Evolutionary conservation across 2,113 vertebrate species (phyloP), one percentile per base, ranked within the genome.

Genomic region (Mandrillus leucophaeus): DNA sequence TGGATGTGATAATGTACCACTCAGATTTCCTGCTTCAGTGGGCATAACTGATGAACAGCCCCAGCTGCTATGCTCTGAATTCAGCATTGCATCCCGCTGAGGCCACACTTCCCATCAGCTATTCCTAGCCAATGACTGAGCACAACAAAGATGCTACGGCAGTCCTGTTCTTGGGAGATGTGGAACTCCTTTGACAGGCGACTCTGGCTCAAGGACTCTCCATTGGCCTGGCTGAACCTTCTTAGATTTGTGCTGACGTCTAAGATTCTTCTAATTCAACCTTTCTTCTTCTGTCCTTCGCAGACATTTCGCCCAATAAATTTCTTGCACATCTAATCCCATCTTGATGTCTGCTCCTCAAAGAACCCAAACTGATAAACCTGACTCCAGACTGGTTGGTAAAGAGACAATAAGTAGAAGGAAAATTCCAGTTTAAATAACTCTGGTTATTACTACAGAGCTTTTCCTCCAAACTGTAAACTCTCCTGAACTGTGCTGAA

Each of bases 221-320:
- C 13, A 17, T 20, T 18, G 25, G 61, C 59, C 32, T 40, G 13
- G 38, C 2, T 32, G 75, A 52, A 72, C 27, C 48, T 81, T 27
- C 80, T 90, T 35, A 78, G 2, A 16, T 57, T 52, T 61, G 23
- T 32, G n/a, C 64, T 86, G 43, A n/a, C 64, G 52, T 40, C 75
- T 14, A 8, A 48, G 52, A 55, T 18, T 25, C 48, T 52, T 50
- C 27, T 18, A n/a, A 16, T 0, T 12, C 3, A 66, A 0, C 23
- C 5, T 10, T 32, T 57, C 55, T 75, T 66, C 23, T 22, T 52
- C 50, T 83, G 20, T 45, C 25, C 64, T 40, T 88, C 55, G 50
- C 25, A 17, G 14, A 48, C 43, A 45, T 75, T 79, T 22, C 7
- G 45, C 30, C 27, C 22, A 38, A 0, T 17, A 23, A 48, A 43